Evolutionary conservation across 1,140 invertebrate genomes (phyloP).

Genomic region (Solenopsis invicta): DNA sequence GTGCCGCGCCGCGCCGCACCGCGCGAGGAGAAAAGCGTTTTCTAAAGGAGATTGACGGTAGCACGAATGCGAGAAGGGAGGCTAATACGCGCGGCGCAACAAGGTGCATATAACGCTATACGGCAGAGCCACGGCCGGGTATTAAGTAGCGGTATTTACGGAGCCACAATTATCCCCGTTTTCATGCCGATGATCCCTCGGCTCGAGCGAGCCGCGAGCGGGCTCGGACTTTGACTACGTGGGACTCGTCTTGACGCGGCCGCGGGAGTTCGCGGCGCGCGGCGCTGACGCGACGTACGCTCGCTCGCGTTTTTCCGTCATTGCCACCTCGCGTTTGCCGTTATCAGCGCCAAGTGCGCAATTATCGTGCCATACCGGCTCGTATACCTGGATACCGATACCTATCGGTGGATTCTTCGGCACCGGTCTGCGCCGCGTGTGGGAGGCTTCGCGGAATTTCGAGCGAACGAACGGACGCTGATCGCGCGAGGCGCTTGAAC

Average conservation of each 20-base stretch:
- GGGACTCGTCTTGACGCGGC: slow-evolving; percentile 62
- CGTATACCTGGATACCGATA: slow-evolving; percentile 1
- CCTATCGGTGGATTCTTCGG: neutral
- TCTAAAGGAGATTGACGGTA: slow-evolving; percentile 71
- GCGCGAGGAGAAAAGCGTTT: slow-evolving; percentile 67
- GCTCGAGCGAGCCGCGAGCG: slow-evolving; percentile 49
- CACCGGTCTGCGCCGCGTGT: slow-evolving; percentile 1
- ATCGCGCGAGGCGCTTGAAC: slow-evolving; percentile 41
- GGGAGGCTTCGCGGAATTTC: slow-evolving; percentile 69
- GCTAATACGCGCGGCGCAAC: slow-evolving; percentile 63
- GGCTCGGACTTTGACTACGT: slow-evolving; percentile 65
- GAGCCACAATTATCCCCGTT: slow-evolving; percentile 79
- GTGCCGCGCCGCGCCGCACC: slow-evolving; percentile 1
- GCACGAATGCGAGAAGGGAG: slow-evolving; percentile 65
- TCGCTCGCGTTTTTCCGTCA: slow-evolving; percentile 41
- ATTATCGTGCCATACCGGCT: slow-evolving; percentile 41
- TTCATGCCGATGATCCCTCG: slow-evolving; percentile 74
- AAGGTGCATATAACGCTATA: slow-evolving; percentile 60
- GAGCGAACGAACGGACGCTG: slow-evolving; percentile 47
- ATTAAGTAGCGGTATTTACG: slow-evolving; percentile 80
- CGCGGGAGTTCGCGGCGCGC: neutral
- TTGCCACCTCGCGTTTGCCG: slow-evolving; percentile 18
- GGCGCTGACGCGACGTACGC: neutral
- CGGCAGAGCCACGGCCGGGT: slow-evolving; percentile 66
- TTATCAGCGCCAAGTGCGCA: slow-evolving; percentile 29